These are phyloP conservation scores for Patiria pectinifera DNA, from an alignment of 53 echinoderm and acorn worm genomes.

Conservation along the genomic window DNA sequence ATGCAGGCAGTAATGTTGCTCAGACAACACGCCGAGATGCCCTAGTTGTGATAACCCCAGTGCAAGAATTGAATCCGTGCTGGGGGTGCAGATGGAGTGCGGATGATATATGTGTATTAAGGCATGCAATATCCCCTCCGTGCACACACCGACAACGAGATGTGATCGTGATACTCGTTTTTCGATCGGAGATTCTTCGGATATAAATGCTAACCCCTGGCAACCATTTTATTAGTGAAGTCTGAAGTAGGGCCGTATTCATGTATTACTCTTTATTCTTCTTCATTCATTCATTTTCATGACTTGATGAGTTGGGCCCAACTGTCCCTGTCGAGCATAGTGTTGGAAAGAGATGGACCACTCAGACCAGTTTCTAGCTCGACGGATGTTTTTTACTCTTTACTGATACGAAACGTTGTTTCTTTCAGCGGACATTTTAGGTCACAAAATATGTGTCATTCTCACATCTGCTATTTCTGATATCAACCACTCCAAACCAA, in stretches of 20 bases:
- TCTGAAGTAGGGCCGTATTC: neutral
- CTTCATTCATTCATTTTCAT: no score
- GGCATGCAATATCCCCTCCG: slow-evolving; percentile 32
- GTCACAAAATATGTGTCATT: no score
- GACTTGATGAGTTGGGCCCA: no score
- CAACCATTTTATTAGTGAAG: neutral
- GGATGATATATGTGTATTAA: neutral
- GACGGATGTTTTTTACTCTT: no score
- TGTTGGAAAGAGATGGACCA: no score
- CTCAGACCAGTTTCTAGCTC: no score
- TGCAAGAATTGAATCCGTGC: slow-evolving; percentile 23
- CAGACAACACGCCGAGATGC: neutral
- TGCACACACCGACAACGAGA: slow-evolving; percentile 23
- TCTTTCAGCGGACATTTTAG: no score
- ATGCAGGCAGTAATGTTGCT: neutral
- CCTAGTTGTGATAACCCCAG: neutral
- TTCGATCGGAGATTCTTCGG: neutral
- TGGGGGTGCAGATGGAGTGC: slow-evolving; percentile 8
- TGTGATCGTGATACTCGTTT: neutral
- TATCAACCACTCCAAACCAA: no score
- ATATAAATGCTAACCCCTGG: neutral
- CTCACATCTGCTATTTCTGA: no score
- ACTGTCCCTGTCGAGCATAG: no score
- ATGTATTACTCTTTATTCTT: neutral
- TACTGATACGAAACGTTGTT: neutral